Evolutionary conservation across 1,140 invertebrate genomes (phyloP).

Genomic region (Plutomurus gul): DNA sequence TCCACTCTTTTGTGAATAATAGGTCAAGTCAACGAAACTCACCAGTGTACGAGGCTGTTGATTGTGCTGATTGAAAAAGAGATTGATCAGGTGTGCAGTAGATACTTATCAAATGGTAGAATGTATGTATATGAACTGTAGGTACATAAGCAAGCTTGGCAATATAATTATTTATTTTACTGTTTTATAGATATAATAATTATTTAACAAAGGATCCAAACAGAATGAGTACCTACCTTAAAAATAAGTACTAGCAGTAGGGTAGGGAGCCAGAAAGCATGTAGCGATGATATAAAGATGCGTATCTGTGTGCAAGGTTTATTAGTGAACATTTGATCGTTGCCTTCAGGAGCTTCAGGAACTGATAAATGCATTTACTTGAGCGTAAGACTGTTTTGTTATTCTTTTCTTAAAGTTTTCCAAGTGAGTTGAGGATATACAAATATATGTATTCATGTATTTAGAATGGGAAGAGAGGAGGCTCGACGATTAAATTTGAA

Average conservation of each 20-base stretch:
- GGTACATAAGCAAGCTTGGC: too few relatives aligned
- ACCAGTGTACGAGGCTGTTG: too few relatives aligned
- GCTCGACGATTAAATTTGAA: conserved; percentile 11
- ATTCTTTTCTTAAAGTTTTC: conserved; percentile 21
- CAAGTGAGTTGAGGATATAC: conserved; percentile 9
- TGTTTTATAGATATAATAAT: background rate
- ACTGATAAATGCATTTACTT: conserved; percentile 9
- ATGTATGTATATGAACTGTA: too few relatives aligned
- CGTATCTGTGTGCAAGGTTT: background rate
- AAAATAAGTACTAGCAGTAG: background rate
- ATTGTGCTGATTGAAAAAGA: too few relatives aligned
- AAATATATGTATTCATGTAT: background rate
- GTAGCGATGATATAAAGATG: background rate
- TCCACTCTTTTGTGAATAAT: too few relatives aligned
- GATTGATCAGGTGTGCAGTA: too few relatives aligned
- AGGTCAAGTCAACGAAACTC: too few relatives aligned
- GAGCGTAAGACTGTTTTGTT: background rate
- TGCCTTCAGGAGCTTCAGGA: background rate
- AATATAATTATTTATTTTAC: conserved; percentile 10
- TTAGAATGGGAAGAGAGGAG: too few relatives aligned
- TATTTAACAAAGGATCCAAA: background rate
- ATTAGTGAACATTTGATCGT: background rate
- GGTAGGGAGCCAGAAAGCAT: background rate
- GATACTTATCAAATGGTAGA: too few relatives aligned
- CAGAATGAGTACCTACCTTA: too few relatives aligned